A percentile compares a stretch with the other conserved stretches of the same genome.
These are phyloP conservation scores for Hedychridium roseum DNA, from an alignment of 2,888 invertebrate genomes.

Conservation along the genomic window DNA sequence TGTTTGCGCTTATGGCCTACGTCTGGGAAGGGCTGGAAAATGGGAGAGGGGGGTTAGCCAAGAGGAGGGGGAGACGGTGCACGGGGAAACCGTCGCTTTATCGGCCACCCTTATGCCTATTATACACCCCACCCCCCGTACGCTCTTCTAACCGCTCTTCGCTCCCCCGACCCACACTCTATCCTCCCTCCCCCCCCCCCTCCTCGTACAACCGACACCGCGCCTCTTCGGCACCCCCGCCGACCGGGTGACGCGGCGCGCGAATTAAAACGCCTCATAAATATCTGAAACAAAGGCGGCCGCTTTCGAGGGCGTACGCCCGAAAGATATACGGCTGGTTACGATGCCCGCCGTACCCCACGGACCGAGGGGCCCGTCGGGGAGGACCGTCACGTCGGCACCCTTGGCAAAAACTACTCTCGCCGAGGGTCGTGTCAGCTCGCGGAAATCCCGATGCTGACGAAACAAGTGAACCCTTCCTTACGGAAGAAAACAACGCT, in stretches of 20 bases:
- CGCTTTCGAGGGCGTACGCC: conserved; percentile 61
- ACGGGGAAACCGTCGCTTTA: conserved; percentile 47
- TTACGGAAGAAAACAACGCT: no score
- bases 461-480: no score
- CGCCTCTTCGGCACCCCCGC: conserved; percentile 41
- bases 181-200: conserved; percentile 16
- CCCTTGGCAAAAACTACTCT: conserved; percentile 27
- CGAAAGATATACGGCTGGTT: conserved; percentile 60
- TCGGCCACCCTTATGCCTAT: conserved; percentile 60
- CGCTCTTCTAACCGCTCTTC: conserved; percentile 25
- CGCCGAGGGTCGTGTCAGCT: background rate
- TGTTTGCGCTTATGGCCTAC: conserved; percentile 58
- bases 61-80: conserved; percentile 17
- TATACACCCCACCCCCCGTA: conserved; percentile 45
- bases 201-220: conserved; percentile 21
- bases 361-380: conserved; percentile 16
- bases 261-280: conserved; percentile 65
- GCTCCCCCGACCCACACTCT: conserved; percentile 16
- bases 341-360: conserved; percentile 47
- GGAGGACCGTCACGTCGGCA: conserved; percentile 14
- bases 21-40: conserved; percentile 39
- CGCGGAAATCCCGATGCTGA: background rate
- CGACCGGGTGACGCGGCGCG: conserved; percentile 56
- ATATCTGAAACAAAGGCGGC: conserved; percentile 64
- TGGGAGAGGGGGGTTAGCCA: conserved; percentile 13